Conservation (phyloP, 1,140 invertebrate species). For the Ips typographus region DNA sequence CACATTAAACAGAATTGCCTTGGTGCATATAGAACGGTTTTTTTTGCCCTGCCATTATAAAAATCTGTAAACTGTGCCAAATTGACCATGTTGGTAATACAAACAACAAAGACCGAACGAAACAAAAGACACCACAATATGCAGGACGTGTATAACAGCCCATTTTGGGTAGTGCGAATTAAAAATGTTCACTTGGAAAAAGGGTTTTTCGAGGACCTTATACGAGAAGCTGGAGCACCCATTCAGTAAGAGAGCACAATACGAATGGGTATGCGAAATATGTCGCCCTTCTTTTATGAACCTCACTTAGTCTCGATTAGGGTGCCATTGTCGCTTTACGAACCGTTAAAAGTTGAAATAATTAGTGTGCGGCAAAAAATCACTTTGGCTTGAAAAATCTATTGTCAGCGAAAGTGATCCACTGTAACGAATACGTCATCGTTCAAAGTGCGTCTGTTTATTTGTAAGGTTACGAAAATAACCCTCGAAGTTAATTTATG, state of each 20-base stretch:
- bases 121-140: too few species aligned
- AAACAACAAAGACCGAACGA: too few species aligned
- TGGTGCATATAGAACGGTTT: too few species aligned
- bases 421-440: neutral
- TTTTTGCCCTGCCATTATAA: too few species aligned
- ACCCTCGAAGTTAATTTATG: conserved; percentile 27
- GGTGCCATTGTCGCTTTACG: neutral
- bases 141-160: too few species aligned
- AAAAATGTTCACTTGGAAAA: conserved; percentile 26
- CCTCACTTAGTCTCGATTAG: neutral
- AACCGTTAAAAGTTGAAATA: neutral
- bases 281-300: conserved; percentile 10
- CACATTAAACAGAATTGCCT: too few species aligned
- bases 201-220: conserved; percentile 25
- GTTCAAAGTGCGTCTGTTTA: conserved; percentile 8
- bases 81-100: too few species aligned
- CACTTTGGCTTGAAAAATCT: too few species aligned
- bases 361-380: too few species aligned
- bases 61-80: too few species aligned
- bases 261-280: conserved; percentile 20
- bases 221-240: conserved; percentile 11
- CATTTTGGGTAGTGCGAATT: conserved; percentile 12
- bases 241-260: conserved; percentile 22
- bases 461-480: conserved; percentile 27
- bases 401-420: too few species aligned